These are phyloP conservation scores for Caradrina kadenii DNA, from an alignment of 2,888 invertebrate species.

Conservation along the genomic window DNA sequence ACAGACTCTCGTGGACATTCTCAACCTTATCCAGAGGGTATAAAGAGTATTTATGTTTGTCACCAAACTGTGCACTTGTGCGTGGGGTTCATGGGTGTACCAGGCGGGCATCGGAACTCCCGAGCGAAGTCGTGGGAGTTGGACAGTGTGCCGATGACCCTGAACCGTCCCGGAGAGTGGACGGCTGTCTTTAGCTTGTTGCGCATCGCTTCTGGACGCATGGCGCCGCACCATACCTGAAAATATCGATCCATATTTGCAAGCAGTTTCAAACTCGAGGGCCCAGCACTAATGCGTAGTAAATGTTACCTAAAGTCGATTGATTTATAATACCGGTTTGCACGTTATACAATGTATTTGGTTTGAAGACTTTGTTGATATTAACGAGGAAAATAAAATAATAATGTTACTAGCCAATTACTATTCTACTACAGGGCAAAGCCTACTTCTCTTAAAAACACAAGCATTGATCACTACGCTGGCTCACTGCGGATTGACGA, in stretches of 20 bases:
- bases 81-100: slow-evolving; percentile 95
- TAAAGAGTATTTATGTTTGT: slow-evolving; percentile 19
- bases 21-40: not conserved
- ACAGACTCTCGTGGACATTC: too few relatives aligned
- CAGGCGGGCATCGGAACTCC: slow-evolving; percentile 93
- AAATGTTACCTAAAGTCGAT: too few relatives aligned
- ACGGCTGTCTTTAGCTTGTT: slow-evolving; percentile 95
- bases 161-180: slow-evolving; percentile 95
- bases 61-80: slow-evolving; percentile 95
- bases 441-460: too few relatives aligned
- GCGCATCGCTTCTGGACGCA: slow-evolving; percentile 94
- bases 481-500: too few relatives aligned
- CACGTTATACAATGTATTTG: too few relatives aligned
- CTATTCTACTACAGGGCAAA: too few relatives aligned
- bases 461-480: too few relatives aligned
- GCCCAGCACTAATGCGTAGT: too few relatives aligned
- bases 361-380: too few relatives aligned
- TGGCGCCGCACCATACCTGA: slow-evolving; percentile 95
- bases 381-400: too few relatives aligned
- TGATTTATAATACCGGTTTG: too few relatives aligned
- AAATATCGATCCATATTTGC: not conserved
- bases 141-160: slow-evolving; percentile 94
- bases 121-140: slow-evolving; percentile 94
- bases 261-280: not conserved
- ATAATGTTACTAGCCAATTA: too few relatives aligned